These are phyloP conservation scores for Dysidea cf. avara DNA, from an alignment of 37 sponge, comb jelly and placozoan species.

Conservation along the genomic window DNA sequence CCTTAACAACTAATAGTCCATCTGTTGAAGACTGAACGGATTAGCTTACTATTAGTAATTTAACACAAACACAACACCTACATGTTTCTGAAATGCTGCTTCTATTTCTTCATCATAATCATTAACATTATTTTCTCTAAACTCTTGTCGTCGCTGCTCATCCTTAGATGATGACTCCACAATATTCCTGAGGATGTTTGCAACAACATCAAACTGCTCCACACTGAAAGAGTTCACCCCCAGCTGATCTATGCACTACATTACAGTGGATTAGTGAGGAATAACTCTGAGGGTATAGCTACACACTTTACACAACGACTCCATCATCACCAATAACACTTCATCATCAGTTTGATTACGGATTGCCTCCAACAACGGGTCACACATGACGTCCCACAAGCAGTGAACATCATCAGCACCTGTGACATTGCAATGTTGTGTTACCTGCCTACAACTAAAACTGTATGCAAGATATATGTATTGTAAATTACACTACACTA, in stretches of 20 bases:
- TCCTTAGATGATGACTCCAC: conserved; percentile 69
- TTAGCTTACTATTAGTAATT: no score
- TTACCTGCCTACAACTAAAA: no score
- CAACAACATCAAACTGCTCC: conserved; percentile 74
- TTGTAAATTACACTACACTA: no score
- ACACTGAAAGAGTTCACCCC: conserved; percentile 89
- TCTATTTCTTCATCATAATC: conserved; percentile 98
- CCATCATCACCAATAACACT: conserved; percentile 76
- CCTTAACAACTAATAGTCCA: conserved; percentile 72
- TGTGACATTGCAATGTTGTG: no score
- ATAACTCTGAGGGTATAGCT: no score
- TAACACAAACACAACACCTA: no score
- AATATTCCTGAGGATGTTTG: conserved; percentile 63
- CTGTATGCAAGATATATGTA: no score
- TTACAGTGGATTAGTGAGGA: no score
- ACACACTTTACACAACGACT: conserved; percentile 78
- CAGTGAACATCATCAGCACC: no score
- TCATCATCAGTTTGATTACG: conserved; percentile 86
- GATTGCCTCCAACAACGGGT: conserved; percentile 91
- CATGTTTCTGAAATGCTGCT: conserved; percentile 87
- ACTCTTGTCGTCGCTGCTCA: conserved; percentile 67
- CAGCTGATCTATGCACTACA: conserved; percentile 82
- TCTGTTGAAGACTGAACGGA: conserved; percentile 56
- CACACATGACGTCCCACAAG: no score
- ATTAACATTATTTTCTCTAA: conserved; percentile 88